Conservation (phyloP, 37 sponge, comb jelly and placozoan species). For the Halisarca cf. caerulea region DNA sequence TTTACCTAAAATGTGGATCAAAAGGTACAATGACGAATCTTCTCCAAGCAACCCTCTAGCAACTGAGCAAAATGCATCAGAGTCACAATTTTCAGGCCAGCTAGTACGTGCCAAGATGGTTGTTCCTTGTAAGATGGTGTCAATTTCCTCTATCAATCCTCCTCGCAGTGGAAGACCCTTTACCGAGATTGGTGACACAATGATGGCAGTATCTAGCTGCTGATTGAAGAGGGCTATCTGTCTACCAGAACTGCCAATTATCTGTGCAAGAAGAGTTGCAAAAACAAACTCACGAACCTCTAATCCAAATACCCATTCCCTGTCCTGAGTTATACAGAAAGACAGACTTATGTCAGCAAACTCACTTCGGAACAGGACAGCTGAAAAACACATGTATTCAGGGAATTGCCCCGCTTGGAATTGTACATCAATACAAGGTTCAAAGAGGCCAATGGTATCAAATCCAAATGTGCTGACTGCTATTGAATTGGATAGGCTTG, state of each 20-base stretch:
- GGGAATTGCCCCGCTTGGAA: not conserved
- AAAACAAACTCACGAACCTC: not conserved
- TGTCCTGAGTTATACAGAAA: not conserved
- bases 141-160: not conserved
- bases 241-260: not conserved
- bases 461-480: not conserved
- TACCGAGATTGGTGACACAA: constrained; percentile 3
- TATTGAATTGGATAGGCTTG: not conserved
- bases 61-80: constrained; percentile 24
- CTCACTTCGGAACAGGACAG: not conserved
- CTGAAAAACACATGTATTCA: constrained; percentile 18
- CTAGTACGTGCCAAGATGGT: not conserved
- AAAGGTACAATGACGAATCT: constrained; percentile 1
- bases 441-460: not conserved
- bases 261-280: not conserved
- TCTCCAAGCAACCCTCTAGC: constrained; percentile 24
- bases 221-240: constrained; percentile 20
- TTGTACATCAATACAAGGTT: not conserved
- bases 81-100: constrained; percentile 5
- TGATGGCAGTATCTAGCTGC: not conserved
- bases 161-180: not conserved
- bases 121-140: not conserved
- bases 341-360: not conserved
- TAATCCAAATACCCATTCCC: not conserved
- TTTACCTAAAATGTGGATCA: not conserved